Evolutionary conservation across 2,113 vertebrate species (phyloP).

Genomic region (Trochalopteron elliotii): DNA sequence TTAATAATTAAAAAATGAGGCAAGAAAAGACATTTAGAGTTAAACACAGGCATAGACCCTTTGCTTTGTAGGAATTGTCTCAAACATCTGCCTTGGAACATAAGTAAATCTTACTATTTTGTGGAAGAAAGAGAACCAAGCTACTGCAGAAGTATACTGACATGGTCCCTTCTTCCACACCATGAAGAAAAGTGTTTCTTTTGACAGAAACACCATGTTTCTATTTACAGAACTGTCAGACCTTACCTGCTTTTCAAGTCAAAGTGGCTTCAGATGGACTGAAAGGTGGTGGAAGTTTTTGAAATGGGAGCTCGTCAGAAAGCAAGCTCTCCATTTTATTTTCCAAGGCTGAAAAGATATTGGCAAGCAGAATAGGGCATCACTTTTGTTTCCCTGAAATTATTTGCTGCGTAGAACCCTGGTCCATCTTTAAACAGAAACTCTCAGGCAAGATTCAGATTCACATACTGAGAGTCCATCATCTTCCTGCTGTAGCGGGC

Average conservation of each 20-base stretch:
- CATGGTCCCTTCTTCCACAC: not conserved
- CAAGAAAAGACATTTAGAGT: not conserved
- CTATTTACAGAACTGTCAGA: not conserved
- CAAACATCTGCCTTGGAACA: not conserved
- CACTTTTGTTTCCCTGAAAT: not conserved
- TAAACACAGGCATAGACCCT: not conserved
- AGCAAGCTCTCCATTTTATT: not conserved
- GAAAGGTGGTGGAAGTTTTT: not conserved
- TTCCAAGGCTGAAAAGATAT: not conserved
- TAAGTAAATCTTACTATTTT: not conserved
- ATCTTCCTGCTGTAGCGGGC: accelerated
- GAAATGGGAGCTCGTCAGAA: not conserved
- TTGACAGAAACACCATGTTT: not conserved
- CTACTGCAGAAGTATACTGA: not conserved
- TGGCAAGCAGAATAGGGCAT: not conserved
- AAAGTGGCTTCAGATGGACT: not conserved
- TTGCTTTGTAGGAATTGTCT: not conserved
- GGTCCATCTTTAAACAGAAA: not conserved
- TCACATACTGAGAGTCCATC: not conserved
- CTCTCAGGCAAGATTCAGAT: not conserved
- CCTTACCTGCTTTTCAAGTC: not conserved
- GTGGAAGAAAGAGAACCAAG: not conserved
- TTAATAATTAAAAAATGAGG: not conserved
- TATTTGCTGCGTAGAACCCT: not conserved
- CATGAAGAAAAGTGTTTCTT: not conserved